Conservation (phyloP, 2,113 vertebrate species). For the Kobus ellipsiprymnus region DNA sequence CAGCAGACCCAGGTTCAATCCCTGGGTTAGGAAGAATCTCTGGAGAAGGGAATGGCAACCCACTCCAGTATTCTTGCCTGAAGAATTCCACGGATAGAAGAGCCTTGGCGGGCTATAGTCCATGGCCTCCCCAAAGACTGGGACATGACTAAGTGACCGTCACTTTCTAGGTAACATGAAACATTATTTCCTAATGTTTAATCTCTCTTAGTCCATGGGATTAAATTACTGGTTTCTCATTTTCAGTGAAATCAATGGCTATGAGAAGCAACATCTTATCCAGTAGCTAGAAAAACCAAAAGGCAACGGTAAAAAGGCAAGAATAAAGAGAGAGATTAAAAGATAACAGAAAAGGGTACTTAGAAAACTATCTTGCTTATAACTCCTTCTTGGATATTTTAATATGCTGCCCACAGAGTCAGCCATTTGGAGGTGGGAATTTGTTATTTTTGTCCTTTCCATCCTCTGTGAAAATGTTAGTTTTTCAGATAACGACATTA, state of each 20-base stretch:
- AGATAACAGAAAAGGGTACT: not conserved
- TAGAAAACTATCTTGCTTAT: not conserved
- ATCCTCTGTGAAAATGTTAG: not conserved
- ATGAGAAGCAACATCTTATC: not conserved
- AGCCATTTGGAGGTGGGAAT: not conserved
- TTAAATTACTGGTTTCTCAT: not conserved
- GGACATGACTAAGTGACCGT: not conserved
- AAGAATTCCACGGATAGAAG: not conserved
- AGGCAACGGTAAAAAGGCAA: not conserved
- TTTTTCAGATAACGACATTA: constrained; percentile 45
- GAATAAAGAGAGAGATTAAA: not conserved
- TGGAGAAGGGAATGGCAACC: not conserved
- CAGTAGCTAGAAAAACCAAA: not conserved
- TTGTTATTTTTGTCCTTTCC: not conserved
- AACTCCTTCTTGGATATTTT: not conserved
- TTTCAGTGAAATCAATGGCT: not conserved
- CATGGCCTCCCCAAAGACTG: not conserved
- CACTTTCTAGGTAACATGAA: not conserved
- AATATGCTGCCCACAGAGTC: not conserved
- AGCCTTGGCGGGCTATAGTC: not conserved
- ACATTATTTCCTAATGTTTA: not conserved
- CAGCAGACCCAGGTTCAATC: not conserved
- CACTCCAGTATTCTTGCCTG: not conserved
- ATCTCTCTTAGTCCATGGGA: not conserved
- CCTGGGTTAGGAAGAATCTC: not conserved